Percentiles rank a stretch among this genome's conserved stretches.
phyloP scores from a whole-genome alignment of 2,888 invertebrate species.

The Microctonus hyperodae region DNA sequence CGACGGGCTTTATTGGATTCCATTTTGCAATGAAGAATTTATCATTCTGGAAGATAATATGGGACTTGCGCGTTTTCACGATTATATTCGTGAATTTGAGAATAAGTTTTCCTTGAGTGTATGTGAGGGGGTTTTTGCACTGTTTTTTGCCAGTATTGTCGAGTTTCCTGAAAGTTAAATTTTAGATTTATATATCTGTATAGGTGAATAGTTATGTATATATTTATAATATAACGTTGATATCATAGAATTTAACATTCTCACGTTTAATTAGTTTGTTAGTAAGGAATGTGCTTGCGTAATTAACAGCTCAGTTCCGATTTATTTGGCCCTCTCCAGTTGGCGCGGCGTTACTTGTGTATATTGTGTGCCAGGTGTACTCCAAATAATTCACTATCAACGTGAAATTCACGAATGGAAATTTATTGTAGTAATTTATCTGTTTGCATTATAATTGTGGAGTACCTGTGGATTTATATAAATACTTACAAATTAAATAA shows the following conservation, averaged over 20 bases:
- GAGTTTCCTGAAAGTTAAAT: background rate
- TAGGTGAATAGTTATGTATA: background rate
- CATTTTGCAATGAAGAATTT: conserved; percentile 23
- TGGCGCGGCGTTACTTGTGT: background rate
- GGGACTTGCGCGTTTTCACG: background rate
- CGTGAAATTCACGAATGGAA: no score
- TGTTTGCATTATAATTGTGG: no score
- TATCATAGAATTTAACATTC: conserved; percentile 3
- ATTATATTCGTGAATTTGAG: background rate
- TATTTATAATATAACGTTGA: background rate
- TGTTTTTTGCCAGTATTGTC: background rate
- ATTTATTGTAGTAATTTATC: no score
- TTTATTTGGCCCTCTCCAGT: background rate
- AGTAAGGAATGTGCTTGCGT: conserved; percentile 13
- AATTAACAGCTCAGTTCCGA: conserved; percentile 5
- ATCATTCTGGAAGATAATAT: conserved; percentile 12
- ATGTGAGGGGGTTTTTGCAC: background rate
- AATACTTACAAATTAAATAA: no score
- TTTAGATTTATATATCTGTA: background rate
- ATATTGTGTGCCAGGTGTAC: background rate
- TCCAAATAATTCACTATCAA: background rate
- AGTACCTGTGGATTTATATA: no score
- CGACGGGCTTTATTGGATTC: conserved; percentile 21
- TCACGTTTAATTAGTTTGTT: conserved; percentile 15
- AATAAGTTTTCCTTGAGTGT: background rate